A percentile compares a stretch with the other conserved stretches of the same genome.
Conservation (phyloP, 2,888 invertebrate species). For the Notodonta ziczac region DNA sequence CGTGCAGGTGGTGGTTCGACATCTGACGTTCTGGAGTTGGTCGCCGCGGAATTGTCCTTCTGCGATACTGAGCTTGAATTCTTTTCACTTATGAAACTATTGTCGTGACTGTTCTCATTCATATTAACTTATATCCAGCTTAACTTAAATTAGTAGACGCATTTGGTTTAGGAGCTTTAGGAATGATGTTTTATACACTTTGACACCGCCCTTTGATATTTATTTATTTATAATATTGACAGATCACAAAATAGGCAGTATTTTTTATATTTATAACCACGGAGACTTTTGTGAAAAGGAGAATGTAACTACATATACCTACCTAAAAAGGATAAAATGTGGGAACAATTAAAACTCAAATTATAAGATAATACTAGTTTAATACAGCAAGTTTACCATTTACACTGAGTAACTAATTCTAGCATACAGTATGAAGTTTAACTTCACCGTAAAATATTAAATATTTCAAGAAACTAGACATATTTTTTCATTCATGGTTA, state of each 20-base stretch:
- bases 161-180: not conserved
- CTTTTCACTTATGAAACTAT: slow-evolving; percentile 54
- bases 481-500: slow-evolving; percentile 43
- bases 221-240: slow-evolving; percentile 2
- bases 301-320: not conserved
- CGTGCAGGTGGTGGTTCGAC: slow-evolving; percentile 47
- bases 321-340: not conserved
- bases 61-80: slow-evolving; percentile 34
- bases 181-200: not conserved
- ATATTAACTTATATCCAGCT: slow-evolving; percentile 48
- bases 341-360: slow-evolving; percentile 18
- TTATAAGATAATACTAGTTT: slow-evolving; percentile 72
- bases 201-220: not conserved
- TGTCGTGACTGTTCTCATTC: slow-evolving; percentile 52
- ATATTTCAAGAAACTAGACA: slow-evolving; percentile 48
- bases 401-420: slow-evolving; percentile 67
- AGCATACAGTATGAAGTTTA: slow-evolving; percentile 68
- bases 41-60: slow-evolving; percentile 41
- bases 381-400: slow-evolving; percentile 77
- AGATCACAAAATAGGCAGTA: slow-evolving; percentile 3
- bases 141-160: slow-evolving; percentile 45
- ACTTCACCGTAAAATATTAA: slow-evolving; percentile 62
- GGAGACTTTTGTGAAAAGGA: not conserved
- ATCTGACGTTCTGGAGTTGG: slow-evolving; percentile 39
- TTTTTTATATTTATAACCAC: not conserved